Conservation (phyloP, 2,797 vertebrate species). For the Lepidocolaptes lacrymiger region DNA sequence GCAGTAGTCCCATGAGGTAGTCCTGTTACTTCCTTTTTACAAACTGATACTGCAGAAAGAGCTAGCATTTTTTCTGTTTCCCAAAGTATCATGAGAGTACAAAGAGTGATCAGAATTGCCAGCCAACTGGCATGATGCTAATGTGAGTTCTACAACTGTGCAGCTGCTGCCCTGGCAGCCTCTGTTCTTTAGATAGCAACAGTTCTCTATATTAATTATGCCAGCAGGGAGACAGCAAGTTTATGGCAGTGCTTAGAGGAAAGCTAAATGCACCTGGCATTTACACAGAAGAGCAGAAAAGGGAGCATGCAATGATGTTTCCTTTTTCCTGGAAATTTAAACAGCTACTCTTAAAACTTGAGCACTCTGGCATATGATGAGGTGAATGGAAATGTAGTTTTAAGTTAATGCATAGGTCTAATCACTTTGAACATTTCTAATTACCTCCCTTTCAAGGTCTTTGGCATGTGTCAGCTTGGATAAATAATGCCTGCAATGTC, state of each 20-base stretch:
- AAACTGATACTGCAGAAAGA: background rate
- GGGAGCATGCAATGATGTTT: background rate
- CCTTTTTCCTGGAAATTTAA: background rate
- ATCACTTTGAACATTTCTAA: background rate
- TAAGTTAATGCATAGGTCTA: background rate
- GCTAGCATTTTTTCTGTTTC: background rate
- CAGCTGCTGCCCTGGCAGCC: constrained; percentile 10
- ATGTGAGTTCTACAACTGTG: background rate
- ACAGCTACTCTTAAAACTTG: background rate
- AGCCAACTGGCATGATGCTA: background rate
- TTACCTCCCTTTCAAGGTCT: background rate
- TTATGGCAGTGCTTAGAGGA: background rate
- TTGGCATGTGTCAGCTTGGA: background rate
- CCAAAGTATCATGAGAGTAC: background rate
- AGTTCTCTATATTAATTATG: constrained; percentile 28
- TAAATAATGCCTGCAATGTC: background rate
- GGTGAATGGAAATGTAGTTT: background rate
- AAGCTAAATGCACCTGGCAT: background rate
- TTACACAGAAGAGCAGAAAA: constrained; percentile 13
- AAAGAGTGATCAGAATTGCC: background rate
- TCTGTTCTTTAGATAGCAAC: constrained; percentile 25
- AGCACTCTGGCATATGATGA: background rate
- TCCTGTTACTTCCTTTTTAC: background rate
- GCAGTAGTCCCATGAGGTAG: background rate
- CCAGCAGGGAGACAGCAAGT: background rate